Percentiles rank a stretch among this genome's conserved stretches.
Conservation (phyloP, 2,113 vertebrate species). For the Fregetta grallaria region DNA sequence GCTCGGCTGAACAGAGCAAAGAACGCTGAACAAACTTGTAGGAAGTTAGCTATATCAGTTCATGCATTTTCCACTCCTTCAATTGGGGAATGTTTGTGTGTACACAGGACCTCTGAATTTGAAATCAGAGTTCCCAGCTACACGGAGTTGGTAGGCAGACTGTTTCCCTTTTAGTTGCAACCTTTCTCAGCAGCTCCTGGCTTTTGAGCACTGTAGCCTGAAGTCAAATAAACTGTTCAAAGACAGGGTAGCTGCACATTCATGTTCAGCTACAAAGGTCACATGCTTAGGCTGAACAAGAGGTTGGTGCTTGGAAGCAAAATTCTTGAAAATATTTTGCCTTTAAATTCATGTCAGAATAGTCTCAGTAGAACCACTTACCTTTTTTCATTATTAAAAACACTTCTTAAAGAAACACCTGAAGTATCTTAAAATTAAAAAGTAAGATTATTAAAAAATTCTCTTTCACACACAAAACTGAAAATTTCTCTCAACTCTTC, state of each 20-base stretch:
- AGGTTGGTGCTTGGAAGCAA: not conserved
- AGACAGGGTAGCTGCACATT: not conserved
- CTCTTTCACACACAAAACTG: not conserved
- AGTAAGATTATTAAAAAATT: not conserved
- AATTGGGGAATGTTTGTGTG: not conserved
- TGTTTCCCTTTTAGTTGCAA: not conserved
- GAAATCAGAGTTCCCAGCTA: not conserved
- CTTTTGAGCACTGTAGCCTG: not conserved
- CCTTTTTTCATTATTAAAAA: not conserved
- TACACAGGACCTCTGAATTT: not conserved
- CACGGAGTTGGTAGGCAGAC: not conserved
- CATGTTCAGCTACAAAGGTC: slow-evolving; percentile 1
- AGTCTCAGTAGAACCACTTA: not conserved
- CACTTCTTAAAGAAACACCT: not conserved
- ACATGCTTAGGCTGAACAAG: not conserved
- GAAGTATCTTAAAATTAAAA: not conserved
- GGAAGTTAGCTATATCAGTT: not conserved
- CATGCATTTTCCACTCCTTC: not conserved
- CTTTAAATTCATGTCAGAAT: not conserved
- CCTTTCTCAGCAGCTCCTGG: not conserved
- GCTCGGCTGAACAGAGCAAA: not conserved
- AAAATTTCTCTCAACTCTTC: not conserved
- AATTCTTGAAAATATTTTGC: not conserved
- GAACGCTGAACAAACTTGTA: not conserved
- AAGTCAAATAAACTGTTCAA: slow-evolving; percentile 29